Conservation (phyloP, 2,888 invertebrate species). For the Agonopterix heracliana region DNA sequence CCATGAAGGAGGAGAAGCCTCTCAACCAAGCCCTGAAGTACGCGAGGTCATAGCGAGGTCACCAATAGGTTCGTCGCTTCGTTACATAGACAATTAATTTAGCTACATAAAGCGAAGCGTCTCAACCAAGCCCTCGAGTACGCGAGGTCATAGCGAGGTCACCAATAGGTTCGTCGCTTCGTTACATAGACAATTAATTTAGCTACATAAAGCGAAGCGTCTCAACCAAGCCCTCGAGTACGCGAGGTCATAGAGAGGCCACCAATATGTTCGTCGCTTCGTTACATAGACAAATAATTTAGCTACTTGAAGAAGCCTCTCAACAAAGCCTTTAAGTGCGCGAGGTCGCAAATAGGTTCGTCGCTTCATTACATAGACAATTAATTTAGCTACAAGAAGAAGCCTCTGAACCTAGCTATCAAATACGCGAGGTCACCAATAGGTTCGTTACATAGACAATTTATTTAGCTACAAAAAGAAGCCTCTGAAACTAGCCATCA, state of each 20-base stretch:
- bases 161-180: too few relatives aligned
- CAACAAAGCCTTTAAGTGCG: conserved; percentile 50
- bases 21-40: conserved; percentile 55
- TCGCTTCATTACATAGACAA: background rate
- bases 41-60: conserved; percentile 28
- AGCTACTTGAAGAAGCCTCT: conserved; percentile 38
- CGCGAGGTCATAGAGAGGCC: conserved; percentile 26
- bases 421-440: conserved; percentile 28
- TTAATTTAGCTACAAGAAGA: conserved; percentile 20
- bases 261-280: background rate
- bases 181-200: too few relatives aligned
- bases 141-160: too few relatives aligned
- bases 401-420: conserved; percentile 50
- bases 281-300: background rate
- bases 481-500: conserved; percentile 41
- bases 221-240: conserved; percentile 53
- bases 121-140: too few relatives aligned
- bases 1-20: conserved; percentile 59
- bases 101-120: too few relatives aligned
- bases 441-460: background rate
- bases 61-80: background rate
- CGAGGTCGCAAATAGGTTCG: background rate
- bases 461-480: background rate
- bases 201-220: conserved; percentile 64
- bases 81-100: background rate